Evolutionary conservation across 2,888 invertebrate genomes (phyloP).

Genomic region (Oxytorus armatus): DNA sequence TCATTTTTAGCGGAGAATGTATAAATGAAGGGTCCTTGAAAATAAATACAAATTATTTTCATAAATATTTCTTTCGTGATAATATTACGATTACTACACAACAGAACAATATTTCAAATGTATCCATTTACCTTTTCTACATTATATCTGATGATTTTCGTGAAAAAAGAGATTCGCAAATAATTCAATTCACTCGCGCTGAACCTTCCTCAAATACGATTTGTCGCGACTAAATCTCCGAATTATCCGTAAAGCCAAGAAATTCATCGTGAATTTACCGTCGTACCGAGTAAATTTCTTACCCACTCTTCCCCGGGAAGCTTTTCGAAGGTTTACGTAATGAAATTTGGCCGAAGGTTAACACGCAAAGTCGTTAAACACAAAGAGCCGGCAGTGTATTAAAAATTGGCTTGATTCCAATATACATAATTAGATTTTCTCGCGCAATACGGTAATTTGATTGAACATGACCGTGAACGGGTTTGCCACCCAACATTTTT

Average conservation of each 20-base stretch:
- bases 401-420: constrained; percentile 81
- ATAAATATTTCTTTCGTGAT: background rate
- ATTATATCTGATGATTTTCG: background rate
- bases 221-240: constrained; percentile 50
- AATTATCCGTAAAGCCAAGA: constrained; percentile 46
- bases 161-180: background rate
- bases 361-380: constrained; percentile 66
- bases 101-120: too few relatives aligned
- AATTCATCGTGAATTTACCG: constrained; percentile 28
- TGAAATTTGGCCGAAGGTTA: constrained; percentile 65
- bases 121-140: too few relatives aligned
- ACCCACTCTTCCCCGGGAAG: constrained; percentile 40
- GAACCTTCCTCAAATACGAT: constrained; percentile 19
- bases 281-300: constrained; percentile 44
- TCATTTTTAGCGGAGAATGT: too few relatives aligned
- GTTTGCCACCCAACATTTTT: background rate
- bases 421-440: constrained; percentile 79
- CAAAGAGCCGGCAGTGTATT: constrained; percentile 74
- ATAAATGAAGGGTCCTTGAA: too few relatives aligned
- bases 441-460: constrained; percentile 74
- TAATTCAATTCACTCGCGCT: background rate
- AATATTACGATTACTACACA: background rate
- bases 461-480: constrained; percentile 73
- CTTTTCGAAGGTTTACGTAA: constrained; percentile 61
- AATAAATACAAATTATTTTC: background rate